Conservation (phyloP, 2,888 invertebrate genomes). For the Oeneis ivallda region DNA sequence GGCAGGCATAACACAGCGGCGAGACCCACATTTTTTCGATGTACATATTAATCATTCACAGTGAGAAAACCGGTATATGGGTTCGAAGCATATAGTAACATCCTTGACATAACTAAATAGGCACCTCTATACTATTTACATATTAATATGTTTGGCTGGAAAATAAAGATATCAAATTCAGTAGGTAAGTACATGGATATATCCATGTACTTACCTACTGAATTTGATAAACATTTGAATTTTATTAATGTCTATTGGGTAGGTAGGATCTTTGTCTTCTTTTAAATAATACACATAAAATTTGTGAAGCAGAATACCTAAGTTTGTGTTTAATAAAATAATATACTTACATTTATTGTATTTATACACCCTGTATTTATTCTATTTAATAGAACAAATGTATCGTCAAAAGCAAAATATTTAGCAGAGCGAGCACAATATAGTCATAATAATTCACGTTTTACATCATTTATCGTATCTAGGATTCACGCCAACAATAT, state of each 20-base stretch:
- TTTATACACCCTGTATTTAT: too few species aligned
- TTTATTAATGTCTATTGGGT: too few species aligned
- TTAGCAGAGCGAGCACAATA: not conserved
- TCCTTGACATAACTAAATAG: conserved; percentile 25
- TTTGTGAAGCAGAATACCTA: too few species aligned
- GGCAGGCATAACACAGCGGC: conserved; percentile 40
- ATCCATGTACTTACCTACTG: not conserved
- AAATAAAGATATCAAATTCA: not conserved
- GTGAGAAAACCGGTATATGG: conserved; percentile 29
- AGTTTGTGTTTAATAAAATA: too few species aligned
- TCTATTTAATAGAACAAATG: not conserved
- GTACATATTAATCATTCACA: conserved; percentile 24
- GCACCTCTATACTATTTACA: not conserved
- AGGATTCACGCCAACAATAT: conserved; percentile 11
- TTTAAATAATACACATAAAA: too few species aligned
- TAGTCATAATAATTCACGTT: not conserved
- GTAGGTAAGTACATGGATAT: not conserved
- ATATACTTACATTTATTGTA: too few species aligned
- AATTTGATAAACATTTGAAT: not conserved
- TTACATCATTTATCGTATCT: conserved; percentile 4
- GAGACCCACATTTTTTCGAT: conserved; percentile 52
- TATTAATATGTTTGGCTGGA: not conserved
- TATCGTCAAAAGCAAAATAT: not conserved
- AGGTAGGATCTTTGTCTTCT: too few species aligned
- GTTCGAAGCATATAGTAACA: conserved; percentile 25